These are phyloP conservation scores for Gonioctena quinquepunctata DNA, from an alignment of 1,140 invertebrate genomes.

Conservation along the genomic window DNA sequence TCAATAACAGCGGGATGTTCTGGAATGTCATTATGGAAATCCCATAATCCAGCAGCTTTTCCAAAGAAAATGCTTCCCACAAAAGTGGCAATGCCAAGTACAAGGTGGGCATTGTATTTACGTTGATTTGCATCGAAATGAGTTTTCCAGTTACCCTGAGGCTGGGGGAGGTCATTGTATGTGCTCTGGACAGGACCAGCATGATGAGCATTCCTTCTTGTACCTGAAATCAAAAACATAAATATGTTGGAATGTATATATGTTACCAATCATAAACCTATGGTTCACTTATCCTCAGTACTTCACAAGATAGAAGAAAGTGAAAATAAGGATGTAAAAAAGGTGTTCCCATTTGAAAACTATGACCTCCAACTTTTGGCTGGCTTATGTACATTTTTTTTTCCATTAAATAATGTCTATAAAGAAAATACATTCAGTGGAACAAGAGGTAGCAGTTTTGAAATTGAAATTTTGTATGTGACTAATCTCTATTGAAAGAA, in stretches of 20 bases:
- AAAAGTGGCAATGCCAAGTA: slow-evolving; percentile 63
- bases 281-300: background rate
- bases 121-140: slow-evolving; percentile 65
- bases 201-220: slow-evolving; percentile 9
- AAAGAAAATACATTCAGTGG: too few relatives aligned
- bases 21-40: slow-evolving; percentile 65
- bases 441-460: too few relatives aligned
- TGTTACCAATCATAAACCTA: background rate
- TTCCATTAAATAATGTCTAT: too few relatives aligned
- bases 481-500: too few relatives aligned
- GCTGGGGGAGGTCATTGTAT: slow-evolving; percentile 71
- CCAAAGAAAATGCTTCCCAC: slow-evolving; percentile 62
- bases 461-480: too few relatives aligned
- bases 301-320: background rate
- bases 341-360: background rate
- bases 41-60: slow-evolving; percentile 61
- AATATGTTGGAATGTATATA: background rate
- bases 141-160: slow-evolving; percentile 74
- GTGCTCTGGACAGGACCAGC: slow-evolving; percentile 10
- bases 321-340: background rate
- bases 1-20: slow-evolving; percentile 42
- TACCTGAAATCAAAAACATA: slow-evolving; percentile 11
- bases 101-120: slow-evolving; percentile 70
- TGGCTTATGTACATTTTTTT: too few relatives aligned
- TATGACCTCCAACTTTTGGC: too few relatives aligned